Evolutionary conservation across 2,113 vertebrate genomes (phyloP).

Genomic region (Gasterosteus nipponicus): DNA sequence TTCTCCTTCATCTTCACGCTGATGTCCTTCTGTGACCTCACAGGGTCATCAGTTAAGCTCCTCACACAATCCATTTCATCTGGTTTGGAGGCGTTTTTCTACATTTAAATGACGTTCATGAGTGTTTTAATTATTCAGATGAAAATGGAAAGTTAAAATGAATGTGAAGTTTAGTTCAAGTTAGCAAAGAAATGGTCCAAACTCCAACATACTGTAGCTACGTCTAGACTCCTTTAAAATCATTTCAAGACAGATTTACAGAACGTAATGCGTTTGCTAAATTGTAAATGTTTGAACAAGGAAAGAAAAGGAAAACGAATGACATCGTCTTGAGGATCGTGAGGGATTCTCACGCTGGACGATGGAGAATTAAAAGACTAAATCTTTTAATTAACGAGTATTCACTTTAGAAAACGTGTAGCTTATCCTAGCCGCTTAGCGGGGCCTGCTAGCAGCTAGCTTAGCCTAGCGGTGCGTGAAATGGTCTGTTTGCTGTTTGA

Average conservation of each 20-base stretch:
- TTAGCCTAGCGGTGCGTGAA: no score
- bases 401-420: no score
- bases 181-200: slow-evolving; percentile 1
- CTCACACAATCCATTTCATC: not conserved
- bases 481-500: no score
- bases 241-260: not conserved
- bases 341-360: no score
- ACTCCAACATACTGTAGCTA: not conserved
- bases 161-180: not conserved
- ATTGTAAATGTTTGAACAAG: slow-evolving; percentile 6
- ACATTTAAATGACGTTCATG: slow-evolving; percentile 2
- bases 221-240: not conserved
- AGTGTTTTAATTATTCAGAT: slow-evolving; percentile 11
- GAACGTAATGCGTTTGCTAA: not conserved
- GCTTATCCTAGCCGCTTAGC: no score
- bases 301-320: not conserved
- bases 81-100: not conserved
- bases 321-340: not conserved
- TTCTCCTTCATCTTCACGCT: slow-evolving; percentile 6
- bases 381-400: no score
- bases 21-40: slow-evolving; percentile 16
- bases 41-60: slow-evolving; percentile 24
- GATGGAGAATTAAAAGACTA: no score
- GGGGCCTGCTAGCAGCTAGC: no score
- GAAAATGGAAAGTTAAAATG: slow-evolving; percentile 12